phyloP scores from a whole-genome alignment of 1,140 invertebrate species.

The Formica exsecta region DNA sequence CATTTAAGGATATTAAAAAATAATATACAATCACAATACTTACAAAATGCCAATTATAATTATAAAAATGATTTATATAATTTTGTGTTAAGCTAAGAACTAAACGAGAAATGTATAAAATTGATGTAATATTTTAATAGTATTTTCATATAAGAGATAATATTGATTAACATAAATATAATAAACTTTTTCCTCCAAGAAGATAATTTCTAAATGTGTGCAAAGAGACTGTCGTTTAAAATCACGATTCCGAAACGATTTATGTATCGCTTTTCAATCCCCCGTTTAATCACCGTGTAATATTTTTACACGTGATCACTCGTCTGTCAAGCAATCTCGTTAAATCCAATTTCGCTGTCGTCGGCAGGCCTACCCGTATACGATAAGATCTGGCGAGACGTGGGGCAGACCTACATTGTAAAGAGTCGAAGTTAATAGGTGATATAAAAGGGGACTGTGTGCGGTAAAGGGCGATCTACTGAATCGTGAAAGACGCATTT shows the following conservation, averaged over 20 bases:
- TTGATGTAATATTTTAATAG: too few relatives aligned
- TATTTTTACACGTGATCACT: constrained; percentile 45
- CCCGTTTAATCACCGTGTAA: constrained; percentile 42
- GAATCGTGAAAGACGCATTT: constrained; percentile 66
- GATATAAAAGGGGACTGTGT: constrained; percentile 63
- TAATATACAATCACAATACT: neutral
- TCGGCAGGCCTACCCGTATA: constrained; percentile 23
- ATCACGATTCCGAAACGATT: neutral
- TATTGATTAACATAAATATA: too few relatives aligned
- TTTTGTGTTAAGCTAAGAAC: too few relatives aligned
- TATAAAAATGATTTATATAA: too few relatives aligned
- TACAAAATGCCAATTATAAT: neutral
- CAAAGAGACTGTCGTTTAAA: neutral
- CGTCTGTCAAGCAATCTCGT: constrained; percentile 25
- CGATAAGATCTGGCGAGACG: constrained; percentile 64
- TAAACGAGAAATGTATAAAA: too few relatives aligned
- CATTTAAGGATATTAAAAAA: neutral
- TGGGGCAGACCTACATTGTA: constrained; percentile 53
- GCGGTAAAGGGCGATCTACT: constrained; percentile 60
- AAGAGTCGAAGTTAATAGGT: constrained; percentile 68
- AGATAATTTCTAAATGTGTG: neutral
- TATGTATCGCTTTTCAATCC: neutral
- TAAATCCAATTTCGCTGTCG: constrained; percentile 54
- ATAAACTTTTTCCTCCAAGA: too few relatives aligned
- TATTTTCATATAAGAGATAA: too few relatives aligned